Evolutionary conservation across 2,113 vertebrate genomes (phyloP).

Genomic region (Erinaceus europaeus): DNA sequence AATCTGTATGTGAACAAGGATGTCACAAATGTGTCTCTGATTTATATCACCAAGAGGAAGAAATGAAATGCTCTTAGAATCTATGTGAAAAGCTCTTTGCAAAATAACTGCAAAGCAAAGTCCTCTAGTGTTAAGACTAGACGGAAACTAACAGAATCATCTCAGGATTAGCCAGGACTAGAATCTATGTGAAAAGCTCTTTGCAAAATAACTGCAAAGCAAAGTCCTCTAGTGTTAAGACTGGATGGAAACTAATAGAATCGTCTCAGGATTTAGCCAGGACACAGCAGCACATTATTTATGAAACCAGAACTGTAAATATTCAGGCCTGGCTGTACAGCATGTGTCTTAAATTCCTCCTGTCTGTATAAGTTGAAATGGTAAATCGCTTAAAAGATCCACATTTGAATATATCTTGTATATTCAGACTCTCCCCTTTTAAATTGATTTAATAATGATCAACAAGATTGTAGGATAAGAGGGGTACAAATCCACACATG

Average conservation of each 20-base stretch:
- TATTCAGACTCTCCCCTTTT: too few species aligned
- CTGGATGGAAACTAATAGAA: background rate
- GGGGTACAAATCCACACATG: too few species aligned
- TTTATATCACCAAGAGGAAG: conserved; percentile 24
- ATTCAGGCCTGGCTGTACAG: background rate
- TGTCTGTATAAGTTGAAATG: background rate
- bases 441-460: too few species aligned
- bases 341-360: background rate
- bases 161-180: background rate
- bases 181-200: conserved; percentile 33
- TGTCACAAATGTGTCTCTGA: conserved; percentile 34
- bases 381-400: background rate
- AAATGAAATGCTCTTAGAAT: conserved; percentile 27
- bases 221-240: background rate
- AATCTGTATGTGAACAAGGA: conserved; percentile 52
- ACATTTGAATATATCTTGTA: background rate
- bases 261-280: background rate
- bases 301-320: conserved; percentile 11
- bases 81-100: conserved; percentile 37
- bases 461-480: too few species aligned
- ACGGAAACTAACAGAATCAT: background rate
- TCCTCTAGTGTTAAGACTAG: background rate
- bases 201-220: conserved; percentile 30
- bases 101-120: conserved; percentile 7
- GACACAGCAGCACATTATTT: conserved; percentile 2